Evolutionary conservation across 2,888 invertebrate species (phyloP), one percentile per base, ranked within the genome.

Genomic region (Hydraecia micacea): DNA sequence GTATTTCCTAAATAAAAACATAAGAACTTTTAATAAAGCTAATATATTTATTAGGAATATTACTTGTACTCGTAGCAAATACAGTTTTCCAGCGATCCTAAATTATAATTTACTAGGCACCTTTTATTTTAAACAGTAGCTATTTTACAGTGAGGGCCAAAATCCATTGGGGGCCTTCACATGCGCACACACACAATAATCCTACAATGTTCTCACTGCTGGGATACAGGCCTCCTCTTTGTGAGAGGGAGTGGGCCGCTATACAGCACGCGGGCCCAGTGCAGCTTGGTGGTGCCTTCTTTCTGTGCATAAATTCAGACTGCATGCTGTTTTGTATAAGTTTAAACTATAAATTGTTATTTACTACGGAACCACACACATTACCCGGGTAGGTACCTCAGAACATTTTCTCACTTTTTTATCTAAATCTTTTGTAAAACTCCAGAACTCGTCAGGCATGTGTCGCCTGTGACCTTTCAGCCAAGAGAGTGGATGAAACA

Each of bases 401-500:
- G 68, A 32, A 65, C 3, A 46, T 67, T 71, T 62, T 55, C 60
- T 49, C 28, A 73, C 42, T 77, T 84, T 83, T 86, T 82, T 86
- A 87, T 83, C 82, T 60, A 69, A 49, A 85, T 86, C 63, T 89
- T 89, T 84, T 73, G 9, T 62, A 76, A 76, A 80, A 72, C 74
- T 74, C 42, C 15, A 46, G 36, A 81, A 83, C 81, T 88, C 81
- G 83, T 83, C 88, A 85, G 69, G 75, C 81, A 83, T 86, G 84
- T 90, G 86, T 84, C 87, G 84, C 79, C 81, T 88, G 86, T 84
- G 87, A 88, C 86, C 86, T 89, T 77, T 84, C 85, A 69, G 73
- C 79, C 55, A 77, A 39, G 77, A 80, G 79, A 82, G 52, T 84
- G 65, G 74, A 83, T 84, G 77, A 87, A 85, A 88, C 86, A 89